Percentiles rank a stretch among this genome's conserved stretches.
phyloP scores from a whole-genome alignment of 2,113 vertebrate species.

The Planiliza haematocheilus region DNA sequence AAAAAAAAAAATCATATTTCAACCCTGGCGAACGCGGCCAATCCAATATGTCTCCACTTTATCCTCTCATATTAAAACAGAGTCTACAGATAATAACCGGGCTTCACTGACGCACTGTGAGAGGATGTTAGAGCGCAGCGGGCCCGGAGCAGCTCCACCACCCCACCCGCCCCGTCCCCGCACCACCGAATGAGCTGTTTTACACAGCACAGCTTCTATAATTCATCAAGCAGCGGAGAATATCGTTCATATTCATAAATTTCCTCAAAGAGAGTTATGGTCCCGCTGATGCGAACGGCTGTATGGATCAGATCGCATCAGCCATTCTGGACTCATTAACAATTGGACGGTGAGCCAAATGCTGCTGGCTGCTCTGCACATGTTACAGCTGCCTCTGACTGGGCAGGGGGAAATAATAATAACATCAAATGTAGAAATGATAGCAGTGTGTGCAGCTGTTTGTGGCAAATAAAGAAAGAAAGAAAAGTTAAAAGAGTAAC shows the following conservation, averaged over 20 bases:
- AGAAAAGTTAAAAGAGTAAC: neutral
- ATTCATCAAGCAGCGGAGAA: slow-evolving; percentile 60
- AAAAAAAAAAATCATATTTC: slow-evolving; percentile 49
- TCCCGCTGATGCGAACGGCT: slow-evolving; percentile 54
- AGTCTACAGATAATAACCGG: slow-evolving; percentile 49
- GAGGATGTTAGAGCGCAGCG: slow-evolving; percentile 13
- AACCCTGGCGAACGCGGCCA: slow-evolving; percentile 21
- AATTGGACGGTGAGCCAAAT: slow-evolving; percentile 41
- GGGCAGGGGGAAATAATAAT: slow-evolving; percentile 17
- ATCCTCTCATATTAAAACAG: slow-evolving; percentile 55
- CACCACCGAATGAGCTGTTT: slow-evolving; percentile 39
- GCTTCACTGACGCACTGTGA: slow-evolving; percentile 36
- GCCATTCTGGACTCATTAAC: slow-evolving; percentile 73
- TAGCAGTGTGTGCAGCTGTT: neutral
- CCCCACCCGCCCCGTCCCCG: neutral
- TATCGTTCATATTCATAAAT: slow-evolving; percentile 72
- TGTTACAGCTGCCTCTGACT: slow-evolving; percentile 46
- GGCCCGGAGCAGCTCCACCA: slow-evolving; percentile 21
- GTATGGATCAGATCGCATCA: slow-evolving; percentile 59
- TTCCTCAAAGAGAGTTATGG: slow-evolving; percentile 62
- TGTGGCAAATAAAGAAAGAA: neutral
- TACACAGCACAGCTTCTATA: slow-evolving; percentile 57
- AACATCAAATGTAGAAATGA: slow-evolving; percentile 8
- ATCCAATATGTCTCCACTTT: slow-evolving; percentile 53
- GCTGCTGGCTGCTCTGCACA: slow-evolving; percentile 59